phyloP scores from a whole-genome alignment of 1,140 invertebrate species.

The Apis dorsata region DNA sequence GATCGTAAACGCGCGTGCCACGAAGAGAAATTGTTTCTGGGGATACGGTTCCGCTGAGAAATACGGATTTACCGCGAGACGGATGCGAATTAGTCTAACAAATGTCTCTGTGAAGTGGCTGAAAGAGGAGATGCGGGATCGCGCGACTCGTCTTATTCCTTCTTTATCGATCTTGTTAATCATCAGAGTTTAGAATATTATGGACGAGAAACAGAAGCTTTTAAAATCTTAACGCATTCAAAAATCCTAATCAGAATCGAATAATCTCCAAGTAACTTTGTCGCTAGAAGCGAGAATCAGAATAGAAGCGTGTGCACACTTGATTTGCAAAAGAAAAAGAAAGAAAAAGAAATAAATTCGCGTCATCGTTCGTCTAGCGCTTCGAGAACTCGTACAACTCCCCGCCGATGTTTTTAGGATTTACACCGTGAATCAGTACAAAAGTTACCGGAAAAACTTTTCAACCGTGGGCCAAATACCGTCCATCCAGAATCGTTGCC shows the following conservation, averaged over 20 bases:
- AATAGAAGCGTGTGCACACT: background rate
- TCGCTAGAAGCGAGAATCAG: background rate
- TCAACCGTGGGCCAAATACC: slow-evolving; percentile 52
- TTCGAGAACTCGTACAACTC: slow-evolving; percentile 46
- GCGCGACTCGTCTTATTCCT: background rate
- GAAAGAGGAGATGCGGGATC: background rate
- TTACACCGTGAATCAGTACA: slow-evolving; percentile 28
- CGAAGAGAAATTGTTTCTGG: background rate
- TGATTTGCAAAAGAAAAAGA: background rate
- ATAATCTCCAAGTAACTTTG: background rate
- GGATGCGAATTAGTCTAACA: slow-evolving; percentile 11
- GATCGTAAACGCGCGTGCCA: slow-evolving; percentile 21
- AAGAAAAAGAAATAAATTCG: slow-evolving; percentile 27
- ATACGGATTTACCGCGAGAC: background rate
- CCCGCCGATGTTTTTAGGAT: slow-evolving; percentile 51
- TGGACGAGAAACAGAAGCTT: background rate
- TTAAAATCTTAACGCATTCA: too few species aligned
- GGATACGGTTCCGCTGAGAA: background rate
- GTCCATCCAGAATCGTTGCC: slow-evolving; percentile 46
- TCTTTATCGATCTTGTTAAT: background rate
- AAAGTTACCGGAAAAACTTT: slow-evolving; percentile 64
- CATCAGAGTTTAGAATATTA: background rate
- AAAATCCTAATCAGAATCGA: too few species aligned
- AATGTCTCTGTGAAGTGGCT: background rate
- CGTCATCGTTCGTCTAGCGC: slow-evolving; percentile 31